phyloP scores from a whole-genome alignment of 1,140 invertebrate species.

The Lethrus apterus region DNA sequence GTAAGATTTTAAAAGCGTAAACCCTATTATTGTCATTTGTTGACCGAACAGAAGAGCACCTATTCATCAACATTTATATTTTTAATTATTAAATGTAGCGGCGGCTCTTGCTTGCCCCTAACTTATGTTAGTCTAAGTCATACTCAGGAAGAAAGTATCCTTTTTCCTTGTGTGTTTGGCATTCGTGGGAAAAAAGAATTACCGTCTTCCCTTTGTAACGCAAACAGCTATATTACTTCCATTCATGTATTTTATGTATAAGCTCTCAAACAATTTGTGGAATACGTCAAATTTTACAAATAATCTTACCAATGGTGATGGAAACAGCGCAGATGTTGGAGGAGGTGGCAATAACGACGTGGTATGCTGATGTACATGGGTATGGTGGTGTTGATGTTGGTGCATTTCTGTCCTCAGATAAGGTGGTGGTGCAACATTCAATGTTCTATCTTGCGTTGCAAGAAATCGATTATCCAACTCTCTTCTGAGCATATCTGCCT shows the following conservation, averaged over 20 bases:
- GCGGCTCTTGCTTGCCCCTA: no score
- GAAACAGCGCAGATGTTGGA: conserved; percentile 47
- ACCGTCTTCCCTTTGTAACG: no score
- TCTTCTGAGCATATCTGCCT: conserved; percentile 78
- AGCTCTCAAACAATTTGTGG: background rate
- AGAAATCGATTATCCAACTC: conserved; percentile 89
- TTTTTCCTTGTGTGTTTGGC: no score
- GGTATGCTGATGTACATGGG: conserved; percentile 83
- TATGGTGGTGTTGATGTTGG: conserved; percentile 86
- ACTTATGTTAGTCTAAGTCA: no score
- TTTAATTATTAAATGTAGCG: no score
- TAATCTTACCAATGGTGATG: conserved; percentile 53
- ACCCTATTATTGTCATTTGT: no score
- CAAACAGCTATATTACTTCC: background rate
- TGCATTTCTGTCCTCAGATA: conserved; percentile 80
- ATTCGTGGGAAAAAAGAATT: no score
- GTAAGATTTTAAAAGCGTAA: no score
- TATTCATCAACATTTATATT: no score
- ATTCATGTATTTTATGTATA: background rate
- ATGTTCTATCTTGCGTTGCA: conserved; percentile 60
- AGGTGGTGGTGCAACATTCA: conserved; percentile 47
- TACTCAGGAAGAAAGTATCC: no score
- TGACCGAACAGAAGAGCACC: no score
- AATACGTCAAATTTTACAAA: background rate
- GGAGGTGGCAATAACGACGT: conserved; percentile 53